Evolutionary conservation across 2,888 invertebrate species (phyloP), one percentile per base, ranked within the genome.

Genomic region (Cepaea hortensis): DNA sequence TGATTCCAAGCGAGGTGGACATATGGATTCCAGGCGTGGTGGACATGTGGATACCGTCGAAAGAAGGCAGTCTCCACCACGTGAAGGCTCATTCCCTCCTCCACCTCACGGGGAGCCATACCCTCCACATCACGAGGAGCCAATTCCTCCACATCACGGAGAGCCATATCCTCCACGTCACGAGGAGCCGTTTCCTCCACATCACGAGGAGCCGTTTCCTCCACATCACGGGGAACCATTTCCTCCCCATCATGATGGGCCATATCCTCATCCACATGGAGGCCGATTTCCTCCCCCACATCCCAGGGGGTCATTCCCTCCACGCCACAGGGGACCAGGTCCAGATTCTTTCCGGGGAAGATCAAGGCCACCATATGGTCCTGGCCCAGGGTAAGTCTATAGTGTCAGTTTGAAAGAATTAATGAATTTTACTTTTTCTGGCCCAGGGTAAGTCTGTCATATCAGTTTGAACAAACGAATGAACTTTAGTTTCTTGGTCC

Each of bases 271-370:
- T 87, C 85, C 65, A 61, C 61, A 35, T 48, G 55, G 46, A 55
- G 46, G 15, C 75, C 23, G 23, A 15, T 15, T 35, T 46, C 75
- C 75, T n/a, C 23, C 75, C 75, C 48, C 46, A 83, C 68, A 79
- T 65, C 70, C 70, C 61, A 13, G 62, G 87, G 72, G 87, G 84
- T 20, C 86, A 83, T 75, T 88, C 88, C 4, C 88, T 88, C 65
- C 65, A 88, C 15, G 13, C 5, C 18, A 4, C 20, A 15, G 20
- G 18, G 55, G 68, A 11, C 72, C 23, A 20, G n/a, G 35, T 91
- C 91, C 68, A 91, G 91, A 5, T 92, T 91, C 89, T 88, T 89
- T 48, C 87, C 88, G 72, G 85, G 87, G 15, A 5, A 55, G 84
- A 62, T 70, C 85, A 18, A 73, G 85, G 48, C 84, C 81, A 62